Base-by-base conservation (phyloP, 2,113 vertebrate species). In the Sinocyclocheilus anshuiensis region DNA sequence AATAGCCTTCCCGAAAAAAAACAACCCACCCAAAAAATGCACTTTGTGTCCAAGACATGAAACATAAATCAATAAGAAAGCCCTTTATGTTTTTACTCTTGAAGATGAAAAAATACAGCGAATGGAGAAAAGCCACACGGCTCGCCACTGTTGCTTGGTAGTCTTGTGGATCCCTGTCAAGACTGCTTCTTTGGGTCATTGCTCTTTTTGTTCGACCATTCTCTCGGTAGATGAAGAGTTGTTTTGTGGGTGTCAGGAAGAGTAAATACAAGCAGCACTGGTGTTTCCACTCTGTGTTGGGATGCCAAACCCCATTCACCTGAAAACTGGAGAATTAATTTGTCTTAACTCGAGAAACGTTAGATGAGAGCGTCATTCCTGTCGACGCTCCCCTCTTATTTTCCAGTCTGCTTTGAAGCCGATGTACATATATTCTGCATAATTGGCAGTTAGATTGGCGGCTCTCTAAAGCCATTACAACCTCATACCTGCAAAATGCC, bases 161-260 rank as follows among this genome's bases (percentile, higher is more conserved):
- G 86, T 87, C 77, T 67, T 74, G 77, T 67, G 87, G 81, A 78
- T 87, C 77, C 24, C 74, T 76, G 87, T 88, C 85, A 83, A 81
- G 69, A 48, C 69, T 88, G 53, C 53, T 74, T 86, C 36, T 77
- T 63, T 69, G 39, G 59, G 71, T 77, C 69, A 78, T 53, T 22
- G 59, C 59, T 86, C 76, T 81, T 90, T 87, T 86, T 86, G 61
- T 67, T 79, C 39, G 50, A 24, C 22, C 6, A 39, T 29, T 63
- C 71, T 59, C 39, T 61, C 1, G n/a, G 57, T 74, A 55, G 10
- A 57, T 11, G 6, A 61, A 26, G 61, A 29, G 53, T 57, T 42
- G 67, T 67, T 59, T 84, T 75, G 20, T 82, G 63, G 80, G 4
- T 33, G 61, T 67, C 26, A 29, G 61, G 61, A 50, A 63, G 53